phyloP scores from a whole-genome alignment of 2,888 invertebrate genomes.

The Philaethria dido region DNA sequence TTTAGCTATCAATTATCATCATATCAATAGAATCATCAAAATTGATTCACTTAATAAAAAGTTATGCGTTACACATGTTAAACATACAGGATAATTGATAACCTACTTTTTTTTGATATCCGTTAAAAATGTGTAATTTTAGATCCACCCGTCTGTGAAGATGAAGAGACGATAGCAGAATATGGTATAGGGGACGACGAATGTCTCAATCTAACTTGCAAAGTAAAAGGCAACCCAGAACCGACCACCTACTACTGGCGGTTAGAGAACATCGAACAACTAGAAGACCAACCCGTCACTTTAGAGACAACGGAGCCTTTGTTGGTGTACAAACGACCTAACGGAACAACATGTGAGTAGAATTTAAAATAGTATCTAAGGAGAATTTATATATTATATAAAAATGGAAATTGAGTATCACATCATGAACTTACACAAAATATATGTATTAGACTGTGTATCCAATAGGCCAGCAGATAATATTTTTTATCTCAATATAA shows the following conservation, averaged over 20 bases:
- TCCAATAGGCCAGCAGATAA: too few relatives aligned
- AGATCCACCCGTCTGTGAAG: slow-evolving; percentile 72
- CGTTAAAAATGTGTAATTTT: background rate
- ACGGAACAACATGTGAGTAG: slow-evolving; percentile 65
- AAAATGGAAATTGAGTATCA: too few relatives aligned
- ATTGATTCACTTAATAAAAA: too few relatives aligned
- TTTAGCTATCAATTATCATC: too few relatives aligned
- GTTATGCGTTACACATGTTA: too few relatives aligned
- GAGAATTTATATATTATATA: too few relatives aligned
- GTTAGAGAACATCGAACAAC: slow-evolving; percentile 57
- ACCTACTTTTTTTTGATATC: background rate
- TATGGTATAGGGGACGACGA: slow-evolving; percentile 69
- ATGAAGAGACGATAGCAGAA: slow-evolving; percentile 55
- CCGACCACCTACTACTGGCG: slow-evolving; percentile 68
- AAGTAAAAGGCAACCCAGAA: slow-evolving; percentile 63
- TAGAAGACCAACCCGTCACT: slow-evolving; percentile 52
- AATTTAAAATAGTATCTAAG: slow-evolving; percentile 3
- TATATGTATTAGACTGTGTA: too few relatives aligned
- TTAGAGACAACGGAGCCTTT: slow-evolving; percentile 58
- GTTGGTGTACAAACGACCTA: slow-evolving; percentile 63
- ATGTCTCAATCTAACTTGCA: slow-evolving; percentile 69
- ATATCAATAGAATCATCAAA: too few relatives aligned
- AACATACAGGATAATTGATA: too few relatives aligned
- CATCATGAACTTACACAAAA: too few relatives aligned
- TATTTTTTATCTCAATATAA: too few relatives aligned